A percentile compares a stretch with the other conserved stretches of the same genome.
Conservation (phyloP, 2,888 invertebrate species). For the Catocala fraxini region DNA sequence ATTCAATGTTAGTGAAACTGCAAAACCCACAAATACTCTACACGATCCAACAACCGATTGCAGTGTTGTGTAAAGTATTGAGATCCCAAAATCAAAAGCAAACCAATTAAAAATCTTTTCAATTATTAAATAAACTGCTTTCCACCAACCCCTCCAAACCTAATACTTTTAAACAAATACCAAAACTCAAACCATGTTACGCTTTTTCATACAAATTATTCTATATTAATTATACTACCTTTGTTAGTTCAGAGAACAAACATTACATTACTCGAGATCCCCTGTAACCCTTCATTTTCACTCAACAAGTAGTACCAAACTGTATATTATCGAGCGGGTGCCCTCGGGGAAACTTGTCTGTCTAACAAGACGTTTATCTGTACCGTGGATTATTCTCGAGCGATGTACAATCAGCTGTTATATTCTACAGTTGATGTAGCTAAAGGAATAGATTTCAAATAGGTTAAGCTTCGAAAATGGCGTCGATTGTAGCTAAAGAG, state of each 20-base stretch:
- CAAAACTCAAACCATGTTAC: too few relatives aligned
- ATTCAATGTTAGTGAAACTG: too few relatives aligned
- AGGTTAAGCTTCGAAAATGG: neutral
- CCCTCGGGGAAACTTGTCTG: slow-evolving; percentile 36
- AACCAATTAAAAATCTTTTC: too few relatives aligned
- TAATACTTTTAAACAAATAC: too few relatives aligned
- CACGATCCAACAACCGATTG: too few relatives aligned
- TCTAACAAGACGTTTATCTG: slow-evolving; percentile 21
- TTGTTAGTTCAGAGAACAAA: neutral
- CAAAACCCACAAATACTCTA: too few relatives aligned
- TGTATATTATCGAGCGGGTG: slow-evolving; percentile 27
- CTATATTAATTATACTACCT: neutral
- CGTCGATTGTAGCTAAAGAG: too few relatives aligned
- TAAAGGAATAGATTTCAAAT: slow-evolving; percentile 3
- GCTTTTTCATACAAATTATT: neutral
- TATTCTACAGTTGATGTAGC: slow-evolving; percentile 25
- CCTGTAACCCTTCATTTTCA: slow-evolving; percentile 9
- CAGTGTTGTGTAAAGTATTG: too few relatives aligned
- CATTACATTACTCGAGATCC: neutral
- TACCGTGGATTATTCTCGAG: slow-evolving; percentile 33
- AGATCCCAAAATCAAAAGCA: too few relatives aligned
- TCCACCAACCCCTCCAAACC: too few relatives aligned
- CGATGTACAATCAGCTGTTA: slow-evolving; percentile 31
- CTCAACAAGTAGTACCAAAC: slow-evolving; percentile 22
- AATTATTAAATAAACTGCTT: too few relatives aligned